A percentile compares a stretch with the other conserved stretches of the same genome.
phyloP scores from a whole-genome alignment of 1,140 invertebrate genomes.

The Sitodiplosis mosellana region DNA sequence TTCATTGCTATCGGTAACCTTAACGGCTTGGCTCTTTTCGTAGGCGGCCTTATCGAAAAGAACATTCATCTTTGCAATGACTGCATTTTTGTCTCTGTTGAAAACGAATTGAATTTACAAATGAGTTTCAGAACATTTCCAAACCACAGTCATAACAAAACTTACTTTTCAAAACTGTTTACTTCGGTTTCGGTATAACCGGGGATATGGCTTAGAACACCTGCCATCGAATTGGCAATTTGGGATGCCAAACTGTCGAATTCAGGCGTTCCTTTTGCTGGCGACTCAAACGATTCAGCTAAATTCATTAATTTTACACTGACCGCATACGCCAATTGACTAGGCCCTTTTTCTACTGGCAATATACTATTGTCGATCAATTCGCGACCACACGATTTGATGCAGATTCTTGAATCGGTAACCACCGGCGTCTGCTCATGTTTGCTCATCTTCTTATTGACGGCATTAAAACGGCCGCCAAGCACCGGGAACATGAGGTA shows the following conservation, averaged over 20 bases:
- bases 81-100: conserved; percentile 32
- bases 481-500: conserved; percentile 78
- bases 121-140: not conserved
- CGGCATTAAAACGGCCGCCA: conserved; percentile 64
- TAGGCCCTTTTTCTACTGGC: conserved; percentile 38
- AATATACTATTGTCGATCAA: conserved; percentile 31
- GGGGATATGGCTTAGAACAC: conserved; percentile 40
- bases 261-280: conserved; percentile 43
- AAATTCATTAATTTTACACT: conserved; percentile 55
- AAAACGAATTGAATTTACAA: not conserved
- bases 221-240: conserved; percentile 42
- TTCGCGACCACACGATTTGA: conserved; percentile 50
- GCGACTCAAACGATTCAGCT: conserved; percentile 54
- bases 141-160: conserved; percentile 6
- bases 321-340: conserved; percentile 45
- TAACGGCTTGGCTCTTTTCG: conserved; percentile 34
- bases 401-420: conserved; percentile 63
- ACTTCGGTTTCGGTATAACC: conserved; percentile 53
- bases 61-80: conserved; percentile 44
- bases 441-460: conserved; percentile 71
- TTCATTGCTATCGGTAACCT: conserved; percentile 26
- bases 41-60: conserved; percentile 42
- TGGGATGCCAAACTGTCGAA: conserved; percentile 52
- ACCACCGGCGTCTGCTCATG: conserved; percentile 60
- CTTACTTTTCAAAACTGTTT: conserved; percentile 52